Conservation (phyloP, 2,113 vertebrate species). For the Psilopogon haemacephalus region DNA sequence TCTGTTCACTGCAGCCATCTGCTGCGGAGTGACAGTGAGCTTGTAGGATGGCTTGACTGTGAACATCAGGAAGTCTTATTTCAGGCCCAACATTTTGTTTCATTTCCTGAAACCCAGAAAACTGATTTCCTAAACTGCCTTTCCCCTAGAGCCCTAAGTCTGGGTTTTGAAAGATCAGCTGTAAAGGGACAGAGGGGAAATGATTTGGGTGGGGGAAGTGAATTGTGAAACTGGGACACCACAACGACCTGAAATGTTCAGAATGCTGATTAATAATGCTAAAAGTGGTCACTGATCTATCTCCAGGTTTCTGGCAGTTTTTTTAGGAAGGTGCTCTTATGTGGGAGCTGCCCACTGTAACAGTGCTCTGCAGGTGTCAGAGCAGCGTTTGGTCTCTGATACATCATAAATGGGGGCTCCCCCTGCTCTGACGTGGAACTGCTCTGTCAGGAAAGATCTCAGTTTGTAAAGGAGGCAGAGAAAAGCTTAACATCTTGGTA, state of each 20-base stretch:
- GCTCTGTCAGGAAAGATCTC: neutral
- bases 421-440: neutral
- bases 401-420: neutral
- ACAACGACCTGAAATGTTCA: neutral
- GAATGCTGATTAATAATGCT: neutral
- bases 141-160: neutral
- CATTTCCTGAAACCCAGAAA: neutral
- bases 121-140: neutral
- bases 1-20: slow-evolving; percentile 46
- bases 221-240: neutral
- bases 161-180: neutral
- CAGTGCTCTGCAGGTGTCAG: neutral
- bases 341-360: neutral
- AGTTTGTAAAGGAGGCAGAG: neutral
- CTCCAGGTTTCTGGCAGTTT: neutral
- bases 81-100: neutral
- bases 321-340: neutral
- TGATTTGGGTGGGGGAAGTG: fast-evolving
- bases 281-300: neutral
- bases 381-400: neutral
- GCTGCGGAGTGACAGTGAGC: slow-evolving; percentile 10
- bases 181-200: neutral
- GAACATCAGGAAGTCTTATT: slow-evolving; percentile 24
- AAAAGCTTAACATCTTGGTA: neutral
- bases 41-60: slow-evolving; percentile 20